A percentile compares a stretch with the other conserved stretches of the same genome.
Conservation (phyloP, 2,797 vertebrate species). For the Delichon dasypus region DNA sequence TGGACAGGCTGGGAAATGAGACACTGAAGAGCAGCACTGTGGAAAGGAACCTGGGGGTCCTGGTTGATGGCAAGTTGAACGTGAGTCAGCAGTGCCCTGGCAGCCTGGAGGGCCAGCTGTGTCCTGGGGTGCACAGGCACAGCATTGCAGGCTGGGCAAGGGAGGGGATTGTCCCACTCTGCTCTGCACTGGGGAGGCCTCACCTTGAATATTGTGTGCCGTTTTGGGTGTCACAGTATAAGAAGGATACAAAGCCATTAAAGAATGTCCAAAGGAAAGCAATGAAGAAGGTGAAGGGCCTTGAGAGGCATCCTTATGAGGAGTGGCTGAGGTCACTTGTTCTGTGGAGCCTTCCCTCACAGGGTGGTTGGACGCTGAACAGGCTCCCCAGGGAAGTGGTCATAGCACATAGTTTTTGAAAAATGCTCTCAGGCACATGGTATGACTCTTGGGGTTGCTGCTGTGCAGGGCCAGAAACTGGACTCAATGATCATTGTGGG, state of each 20-base stretch:
- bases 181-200: neutral
- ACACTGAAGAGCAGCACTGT: accelerated
- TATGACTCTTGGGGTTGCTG: neutral
- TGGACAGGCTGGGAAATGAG: neutral
- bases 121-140: neutral
- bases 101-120: accelerated
- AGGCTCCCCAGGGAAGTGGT: neutral
- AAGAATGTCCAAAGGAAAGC: neutral
- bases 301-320: neutral
- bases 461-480: neutral
- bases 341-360: neutral
- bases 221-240: neutral
- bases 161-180: neutral
- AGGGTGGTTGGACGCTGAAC: neutral
- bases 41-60: neutral
- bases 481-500: neutral
- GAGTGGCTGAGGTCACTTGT: neutral
- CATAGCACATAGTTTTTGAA: neutral
- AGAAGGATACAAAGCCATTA: neutral
- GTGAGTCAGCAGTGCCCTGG: neutral
- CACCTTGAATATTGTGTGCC: neutral
- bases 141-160: accelerated
- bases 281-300: neutral
- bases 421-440: neutral
- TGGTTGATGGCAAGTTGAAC: accelerated